Evolutionary conservation across 2,797 vertebrate genomes (phyloP).

Genomic region (Cichlasoma orientale): DNA sequence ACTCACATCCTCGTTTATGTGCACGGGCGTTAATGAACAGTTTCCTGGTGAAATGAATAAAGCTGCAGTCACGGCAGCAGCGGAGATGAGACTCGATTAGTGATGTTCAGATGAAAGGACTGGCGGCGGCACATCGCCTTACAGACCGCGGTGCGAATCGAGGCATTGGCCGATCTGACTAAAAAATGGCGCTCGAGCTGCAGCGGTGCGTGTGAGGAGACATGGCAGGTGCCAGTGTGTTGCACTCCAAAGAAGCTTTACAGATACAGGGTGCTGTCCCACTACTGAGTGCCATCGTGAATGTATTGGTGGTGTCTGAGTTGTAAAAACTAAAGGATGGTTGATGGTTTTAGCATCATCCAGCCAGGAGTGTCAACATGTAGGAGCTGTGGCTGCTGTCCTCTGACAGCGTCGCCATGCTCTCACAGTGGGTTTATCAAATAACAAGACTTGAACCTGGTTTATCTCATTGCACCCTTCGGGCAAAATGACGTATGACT

Average conservation of each 20-base stretch:
- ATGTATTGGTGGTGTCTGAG: slow-evolving; percentile 6
- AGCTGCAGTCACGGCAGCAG: slow-evolving; percentile 47
- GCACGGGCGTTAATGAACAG: slow-evolving; percentile 76
- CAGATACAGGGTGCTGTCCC: slow-evolving; percentile 39
- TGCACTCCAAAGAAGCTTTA: slow-evolving; percentile 37
- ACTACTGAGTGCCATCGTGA: slow-evolving; percentile 34
- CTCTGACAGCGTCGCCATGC: slow-evolving; percentile 49
- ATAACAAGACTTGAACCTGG: slow-evolving; percentile 62
- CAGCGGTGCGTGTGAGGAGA: slow-evolving; percentile 41
- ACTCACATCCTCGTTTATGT: slow-evolving; percentile 80
- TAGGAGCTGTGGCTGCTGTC: slow-evolving; percentile 44
- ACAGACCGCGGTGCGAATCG: slow-evolving; percentile 31
- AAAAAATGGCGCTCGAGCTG: slow-evolving; percentile 28
- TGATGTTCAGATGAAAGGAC: slow-evolving; percentile 52
- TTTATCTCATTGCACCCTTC: slow-evolving; percentile 61
- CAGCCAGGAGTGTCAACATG: slow-evolving; percentile 50
- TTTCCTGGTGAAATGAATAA: slow-evolving; percentile 59
- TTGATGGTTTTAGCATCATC: slow-evolving; percentile 55
- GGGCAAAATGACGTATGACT: slow-evolving; percentile 53
- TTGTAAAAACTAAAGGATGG: slow-evolving; percentile 45
- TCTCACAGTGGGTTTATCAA: slow-evolving; percentile 66
- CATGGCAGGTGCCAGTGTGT: slow-evolving; percentile 46
- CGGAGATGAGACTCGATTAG: slow-evolving; percentile 51
- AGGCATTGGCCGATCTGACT: slow-evolving; percentile 35
- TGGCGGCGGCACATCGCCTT: slow-evolving; percentile 35